Base-by-base conservation (phyloP, 2,888 invertebrate species). In the Terebella lapidaria region DNA sequence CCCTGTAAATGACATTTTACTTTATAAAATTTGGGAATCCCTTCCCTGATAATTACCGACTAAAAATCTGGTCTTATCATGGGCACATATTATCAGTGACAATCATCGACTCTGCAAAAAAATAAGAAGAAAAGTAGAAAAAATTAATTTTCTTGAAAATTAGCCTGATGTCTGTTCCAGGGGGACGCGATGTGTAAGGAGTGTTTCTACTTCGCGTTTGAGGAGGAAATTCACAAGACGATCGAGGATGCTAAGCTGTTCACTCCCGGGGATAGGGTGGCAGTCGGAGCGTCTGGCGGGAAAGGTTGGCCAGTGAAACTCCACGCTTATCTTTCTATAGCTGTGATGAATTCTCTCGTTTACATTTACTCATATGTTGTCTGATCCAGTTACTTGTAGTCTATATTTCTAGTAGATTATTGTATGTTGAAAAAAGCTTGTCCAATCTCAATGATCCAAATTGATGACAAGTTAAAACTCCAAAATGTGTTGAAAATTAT, bases 201-300 rank as follows among this genome's bases (percentile, higher is more conserved):
- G 72, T 97, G 96, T 80, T 97, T 97, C 77, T 95, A 88, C 76
- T 86, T 85, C 78, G 92, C 91, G 0, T 96, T 97, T 80, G 97
- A 97, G 83, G 88, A 88, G 57, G 97, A 97, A 84, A 87, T 96
- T 65, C 95, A 97, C 82, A 87, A 89, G 72, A 96, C 95, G 0
- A 94, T 97, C 55, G 84, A 84, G 1, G 86, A 87, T 73, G 90
- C 88, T 26, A 85, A 89, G 27, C 83, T 97, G 54, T 96, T 97
- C 76, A 87, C 87, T 57, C 84, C 83, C 57, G 93, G 92, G 0
- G 88, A 91, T 72, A 89, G 88, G 46, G 92, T 96, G 27, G 96
- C 95, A 1, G 87, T 96, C 27, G 96, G 92, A 28, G 96, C 95
- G 0, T 82, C 81, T 30, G 83, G 83, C 25, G 83, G 83, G 3